Base-by-base conservation (phyloP, 2,888 invertebrate species). In the Adineta ricciae region DNA sequence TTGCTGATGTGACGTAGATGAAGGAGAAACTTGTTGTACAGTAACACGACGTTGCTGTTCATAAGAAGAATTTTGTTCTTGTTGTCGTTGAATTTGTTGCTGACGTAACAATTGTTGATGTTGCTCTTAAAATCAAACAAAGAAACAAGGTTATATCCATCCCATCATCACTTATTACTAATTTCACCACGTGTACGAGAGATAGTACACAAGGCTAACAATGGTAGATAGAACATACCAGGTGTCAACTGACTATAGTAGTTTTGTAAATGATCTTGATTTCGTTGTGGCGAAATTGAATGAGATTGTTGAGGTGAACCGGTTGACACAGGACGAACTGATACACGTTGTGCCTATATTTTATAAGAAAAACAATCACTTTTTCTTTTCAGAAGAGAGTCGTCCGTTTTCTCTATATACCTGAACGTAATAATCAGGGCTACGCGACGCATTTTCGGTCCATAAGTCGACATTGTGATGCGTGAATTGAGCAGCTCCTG, bases 31-130 rank as follows among this genome's bases (percentile, higher is more conserved):
- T 32, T 64, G 64, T 64, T 64, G 64, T 27, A 32, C 32, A 32
- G 19, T 27, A 36, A 64, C 27, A 3, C 32, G 32, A 64, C 27
- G 64, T 32, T 64, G 64, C 4, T 64, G 64, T 32, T 32, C 32
- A 64, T 32, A 19, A 32, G 14, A 27, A 32, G 32, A 36, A 32
- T 3, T 32, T 64, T 64, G 64, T 32, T 64, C 32, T 64, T 64
- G 64, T 32, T 64, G 64, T 19, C 32, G 16, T 64, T 64, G 64
- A 32, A 64, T 16, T 64, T 64, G 64, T 64, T 64, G 64, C 7
- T 64, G 64, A 64, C 64, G 64, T 64, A 64, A 64, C 32, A 64
- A 64, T 64, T 64, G 64, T 36, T 64, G 64, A 64, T 64, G 64
- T 64, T 64, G 64, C 14, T 64, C 64, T 64, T 64, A 14, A 64